Conservation (phyloP, 2,888 invertebrate genomes). For the Rhopalosiphum nymphaeae region DNA sequence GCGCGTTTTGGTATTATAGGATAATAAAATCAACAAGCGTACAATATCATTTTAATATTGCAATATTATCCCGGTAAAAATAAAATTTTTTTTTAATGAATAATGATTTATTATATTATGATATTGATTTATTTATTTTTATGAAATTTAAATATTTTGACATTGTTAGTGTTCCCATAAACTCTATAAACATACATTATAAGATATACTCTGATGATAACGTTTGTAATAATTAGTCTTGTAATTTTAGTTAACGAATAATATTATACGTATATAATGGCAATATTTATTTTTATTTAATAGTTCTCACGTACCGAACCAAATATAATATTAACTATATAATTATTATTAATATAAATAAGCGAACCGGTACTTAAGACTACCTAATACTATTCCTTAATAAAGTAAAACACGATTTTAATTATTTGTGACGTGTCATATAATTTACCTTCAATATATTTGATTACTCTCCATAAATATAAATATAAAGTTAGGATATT, state of each 20-base stretch:
- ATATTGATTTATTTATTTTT: no score
- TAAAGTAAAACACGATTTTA: constrained; percentile 25
- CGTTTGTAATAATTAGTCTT: not conserved
- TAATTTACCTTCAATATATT: constrained; percentile 27
- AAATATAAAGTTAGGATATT: not conserved
- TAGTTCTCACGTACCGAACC: not conserved
- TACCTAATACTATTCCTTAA: not conserved
- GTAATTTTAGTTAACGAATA: constrained; percentile 1
- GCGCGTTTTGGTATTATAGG: not conserved
- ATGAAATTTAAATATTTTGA: not conserved
- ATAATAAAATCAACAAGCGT: not conserved
- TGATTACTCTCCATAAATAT: not conserved
- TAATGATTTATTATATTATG: no score
- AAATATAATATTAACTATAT: not conserved
- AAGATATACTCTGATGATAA: constrained; percentile 12
- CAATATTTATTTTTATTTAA: not conserved
- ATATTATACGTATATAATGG: not conserved
- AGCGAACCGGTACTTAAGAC: constrained; percentile 10
- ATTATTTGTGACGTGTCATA: not conserved
- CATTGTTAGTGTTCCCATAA: no score
- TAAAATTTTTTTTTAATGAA: not conserved
- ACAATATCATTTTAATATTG: not conserved
- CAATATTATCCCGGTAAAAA: not conserved
- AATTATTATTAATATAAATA: constrained; percentile 27
- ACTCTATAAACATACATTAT: not conserved